phyloP scores from a whole-genome alignment of 2,888 invertebrate species.

The Cephus pygmeus region DNA sequence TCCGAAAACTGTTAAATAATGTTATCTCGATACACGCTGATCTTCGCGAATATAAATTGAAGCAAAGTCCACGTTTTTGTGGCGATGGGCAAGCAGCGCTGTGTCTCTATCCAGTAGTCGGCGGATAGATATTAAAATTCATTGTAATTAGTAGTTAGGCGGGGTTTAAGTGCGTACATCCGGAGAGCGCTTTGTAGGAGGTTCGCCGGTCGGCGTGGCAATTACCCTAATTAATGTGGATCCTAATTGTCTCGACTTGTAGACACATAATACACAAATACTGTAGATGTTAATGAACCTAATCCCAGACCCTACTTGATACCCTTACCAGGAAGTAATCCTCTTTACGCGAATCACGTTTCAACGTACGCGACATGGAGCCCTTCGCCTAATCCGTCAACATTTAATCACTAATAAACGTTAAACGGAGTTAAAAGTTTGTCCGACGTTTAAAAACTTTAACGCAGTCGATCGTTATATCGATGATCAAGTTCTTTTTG shows the following conservation, averaged over 20 bases:
- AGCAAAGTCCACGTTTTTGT: background rate
- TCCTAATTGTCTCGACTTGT: slow-evolving; percentile 46
- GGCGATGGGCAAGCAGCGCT: background rate
- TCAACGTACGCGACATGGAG: background rate
- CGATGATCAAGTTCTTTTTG: background rate
- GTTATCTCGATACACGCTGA: background rate
- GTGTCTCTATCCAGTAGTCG: background rate
- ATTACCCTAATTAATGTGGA: slow-evolving; percentile 57
- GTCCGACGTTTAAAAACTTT: too few species aligned
- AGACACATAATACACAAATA: slow-evolving; percentile 6
- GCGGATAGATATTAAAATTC: slow-evolving; percentile 32
- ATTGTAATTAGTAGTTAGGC: slow-evolving; percentile 42
- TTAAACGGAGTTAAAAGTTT: background rate
- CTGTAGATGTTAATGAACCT: background rate
- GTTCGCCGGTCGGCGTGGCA: slow-evolving; percentile 34
- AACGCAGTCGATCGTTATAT: background rate
- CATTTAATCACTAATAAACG: background rate
- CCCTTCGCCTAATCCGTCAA: background rate
- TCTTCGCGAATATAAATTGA: too few species aligned
- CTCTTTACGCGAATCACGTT: background rate
- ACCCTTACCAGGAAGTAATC: background rate
- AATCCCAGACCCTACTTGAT: background rate
- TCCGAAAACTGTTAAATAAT: background rate
- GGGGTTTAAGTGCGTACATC: slow-evolving; percentile 56
- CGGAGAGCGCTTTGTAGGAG: slow-evolving; percentile 52